Percentiles rank a stretch among this genome's conserved stretches.
Evolutionary conservation across 1,140 invertebrate genomes (phyloP).

Genomic region (Ruditapes philippinarum): DNA sequence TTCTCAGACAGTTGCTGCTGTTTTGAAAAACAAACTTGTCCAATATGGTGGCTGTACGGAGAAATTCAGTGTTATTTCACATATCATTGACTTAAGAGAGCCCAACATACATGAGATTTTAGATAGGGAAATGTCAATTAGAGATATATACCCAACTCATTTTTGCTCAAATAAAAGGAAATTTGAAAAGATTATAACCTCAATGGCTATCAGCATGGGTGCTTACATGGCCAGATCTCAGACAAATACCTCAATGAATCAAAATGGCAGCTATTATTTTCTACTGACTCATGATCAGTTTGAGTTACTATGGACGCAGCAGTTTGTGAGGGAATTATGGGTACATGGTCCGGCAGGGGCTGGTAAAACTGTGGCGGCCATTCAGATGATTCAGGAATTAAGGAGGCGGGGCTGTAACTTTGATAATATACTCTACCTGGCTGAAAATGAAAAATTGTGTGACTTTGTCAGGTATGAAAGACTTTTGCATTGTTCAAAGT

Average conservation of each 20-base stretch:
- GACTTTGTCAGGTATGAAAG: constrained; percentile 80
- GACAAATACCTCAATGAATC: constrained; percentile 40
- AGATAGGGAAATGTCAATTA: constrained; percentile 35
- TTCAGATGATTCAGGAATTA: constrained; percentile 79
- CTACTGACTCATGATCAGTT: constrained; percentile 82
- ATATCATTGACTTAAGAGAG: constrained; percentile 69
- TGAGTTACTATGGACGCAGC: constrained; percentile 78
- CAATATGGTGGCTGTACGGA: constrained; percentile 78
- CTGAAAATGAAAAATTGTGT: constrained; percentile 80
- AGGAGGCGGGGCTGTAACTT: constrained; percentile 68
- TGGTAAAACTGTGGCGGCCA: constrained; percentile 80
- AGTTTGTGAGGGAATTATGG: constrained; percentile 81
- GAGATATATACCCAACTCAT: constrained; percentile 76
- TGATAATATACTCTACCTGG: constrained; percentile 76
- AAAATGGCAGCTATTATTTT: constrained; percentile 73
- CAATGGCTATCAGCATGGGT: constrained; percentile 75
- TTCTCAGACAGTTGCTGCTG: constrained; percentile 56
- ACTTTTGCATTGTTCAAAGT: too few species aligned
- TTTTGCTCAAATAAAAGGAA: constrained; percentile 67
- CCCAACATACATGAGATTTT: constrained; percentile 51
- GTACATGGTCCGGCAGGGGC: constrained; percentile 80
- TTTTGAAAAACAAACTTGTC: constrained; percentile 74
- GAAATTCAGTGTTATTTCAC: constrained; percentile 76
- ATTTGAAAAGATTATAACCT: constrained; percentile 71
- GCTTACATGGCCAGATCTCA: constrained; percentile 74